Evolutionary conservation across 2,888 invertebrate species (phyloP).

Genomic region (Drosophila pseudotalamancana): DNA sequence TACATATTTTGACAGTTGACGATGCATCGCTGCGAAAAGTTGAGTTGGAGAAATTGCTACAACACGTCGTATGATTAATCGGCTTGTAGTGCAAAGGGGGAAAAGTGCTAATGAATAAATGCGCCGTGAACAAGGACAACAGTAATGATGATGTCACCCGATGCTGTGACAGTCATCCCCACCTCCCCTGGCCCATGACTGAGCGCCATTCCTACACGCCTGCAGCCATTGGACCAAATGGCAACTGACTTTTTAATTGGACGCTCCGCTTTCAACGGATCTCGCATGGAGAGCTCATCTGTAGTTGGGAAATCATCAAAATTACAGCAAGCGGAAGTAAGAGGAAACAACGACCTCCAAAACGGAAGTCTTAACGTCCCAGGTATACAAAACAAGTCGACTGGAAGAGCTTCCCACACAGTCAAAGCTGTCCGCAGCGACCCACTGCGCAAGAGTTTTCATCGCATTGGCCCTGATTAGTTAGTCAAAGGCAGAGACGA

Average conservation of each 20-base stretch:
- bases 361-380: conserved; percentile 66
- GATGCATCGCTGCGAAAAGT: conserved; percentile 7
- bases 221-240: conserved; percentile 22
- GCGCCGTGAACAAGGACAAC: conserved; percentile 8
- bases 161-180: not conserved
- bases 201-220: not conserved
- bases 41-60: not conserved
- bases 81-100: conserved; percentile 27
- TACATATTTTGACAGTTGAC: not conserved
- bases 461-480: conserved; percentile 27
- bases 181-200: no score
- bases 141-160: conserved; percentile 24
- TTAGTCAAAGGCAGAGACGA: conserved; percentile 22
- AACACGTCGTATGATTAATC: conserved; percentile 42
- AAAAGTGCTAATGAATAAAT: conserved; percentile 21
- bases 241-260: conserved; percentile 58
- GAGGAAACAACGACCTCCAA: conserved; percentile 36
- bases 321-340: conserved; percentile 55
- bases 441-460: conserved; percentile 20
- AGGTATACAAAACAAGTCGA: conserved; percentile 58
- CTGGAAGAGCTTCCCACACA: conserved; percentile 45
- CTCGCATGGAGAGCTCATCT: conserved; percentile 16
- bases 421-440: conserved; percentile 14
- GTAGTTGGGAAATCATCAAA: conserved; percentile 51
- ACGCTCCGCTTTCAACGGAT: conserved; percentile 19